Evolutionary conservation across 2,797 vertebrate species (phyloP).

Genomic region (Melanogrammus aeglefinus): DNA sequence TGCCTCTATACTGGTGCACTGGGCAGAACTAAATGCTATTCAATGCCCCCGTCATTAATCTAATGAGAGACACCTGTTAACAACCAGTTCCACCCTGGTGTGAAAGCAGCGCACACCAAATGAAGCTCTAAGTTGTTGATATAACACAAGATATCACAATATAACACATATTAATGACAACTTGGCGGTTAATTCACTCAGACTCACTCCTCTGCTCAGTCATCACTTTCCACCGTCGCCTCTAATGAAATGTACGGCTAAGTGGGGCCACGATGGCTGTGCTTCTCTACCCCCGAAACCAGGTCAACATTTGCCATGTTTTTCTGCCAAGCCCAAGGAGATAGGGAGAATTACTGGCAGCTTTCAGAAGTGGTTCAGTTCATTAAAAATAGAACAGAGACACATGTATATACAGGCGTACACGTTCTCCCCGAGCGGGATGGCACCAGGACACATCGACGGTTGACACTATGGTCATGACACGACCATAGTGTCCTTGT

Average conservation of each 20-base stretch:
- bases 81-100: background rate
- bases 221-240: background rate
- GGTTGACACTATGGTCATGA: background rate
- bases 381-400: constrained; percentile 23
- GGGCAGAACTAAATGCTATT: background rate
- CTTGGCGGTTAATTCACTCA: background rate
- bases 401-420: background rate
- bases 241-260: constrained; percentile 8
- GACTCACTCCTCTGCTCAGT: background rate
- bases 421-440: background rate
- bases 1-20: background rate
- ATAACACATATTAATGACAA: no score
- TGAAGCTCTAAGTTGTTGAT: no score
- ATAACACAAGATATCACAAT: no score
- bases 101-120: background rate
- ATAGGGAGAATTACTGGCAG: constrained; percentile 35
- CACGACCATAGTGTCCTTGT: background rate
- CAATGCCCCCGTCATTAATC: background rate
- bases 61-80: background rate
- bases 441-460: background rate
- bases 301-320: constrained; percentile 29
- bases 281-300: constrained; percentile 20
- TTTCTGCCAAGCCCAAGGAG: constrained; percentile 32
- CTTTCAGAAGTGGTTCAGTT: constrained; percentile 45
- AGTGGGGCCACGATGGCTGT: constrained; percentile 4